Evolutionary conservation across 2,888 invertebrate species (phyloP).

Genomic region (Cantharis flavilabris): DNA sequence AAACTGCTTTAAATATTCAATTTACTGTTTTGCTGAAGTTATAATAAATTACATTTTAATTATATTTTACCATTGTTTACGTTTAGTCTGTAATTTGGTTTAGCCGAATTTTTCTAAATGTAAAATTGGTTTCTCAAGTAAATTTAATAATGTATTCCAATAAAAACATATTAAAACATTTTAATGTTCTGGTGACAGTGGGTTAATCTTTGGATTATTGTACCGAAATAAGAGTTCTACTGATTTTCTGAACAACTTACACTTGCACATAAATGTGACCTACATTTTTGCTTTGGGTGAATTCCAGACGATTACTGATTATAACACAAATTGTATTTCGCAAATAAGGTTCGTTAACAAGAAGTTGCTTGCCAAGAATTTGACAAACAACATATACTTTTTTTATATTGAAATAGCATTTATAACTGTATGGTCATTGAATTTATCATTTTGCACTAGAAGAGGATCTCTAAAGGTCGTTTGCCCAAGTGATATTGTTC

Average conservation of each 20-base stretch:
- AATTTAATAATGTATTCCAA: too few species aligned
- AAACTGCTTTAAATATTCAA: background rate
- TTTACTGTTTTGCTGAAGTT: background rate
- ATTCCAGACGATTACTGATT: background rate
- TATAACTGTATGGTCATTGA: too few species aligned
- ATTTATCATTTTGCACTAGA: too few species aligned
- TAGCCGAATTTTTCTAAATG: too few species aligned
- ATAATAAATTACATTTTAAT: background rate
- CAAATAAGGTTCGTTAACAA: background rate
- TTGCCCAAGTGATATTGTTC: too few species aligned
- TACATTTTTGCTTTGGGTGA: background rate
- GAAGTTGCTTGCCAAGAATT: background rate
- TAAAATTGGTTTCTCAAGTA: too few species aligned
- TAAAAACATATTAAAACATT: too few species aligned
- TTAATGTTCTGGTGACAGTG: too few species aligned
- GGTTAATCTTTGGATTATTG: background rate
- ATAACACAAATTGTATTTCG: background rate
- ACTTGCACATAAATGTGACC: background rate
- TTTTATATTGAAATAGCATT: too few species aligned
- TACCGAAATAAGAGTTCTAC: background rate
- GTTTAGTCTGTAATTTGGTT: too few species aligned
- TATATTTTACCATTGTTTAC: background rate
- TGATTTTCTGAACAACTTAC: background rate
- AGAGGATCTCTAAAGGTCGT: too few species aligned
- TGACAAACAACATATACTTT: background rate